Conservation (phyloP, 1,140 invertebrate species). For the Drosophila repleta region DNA sequence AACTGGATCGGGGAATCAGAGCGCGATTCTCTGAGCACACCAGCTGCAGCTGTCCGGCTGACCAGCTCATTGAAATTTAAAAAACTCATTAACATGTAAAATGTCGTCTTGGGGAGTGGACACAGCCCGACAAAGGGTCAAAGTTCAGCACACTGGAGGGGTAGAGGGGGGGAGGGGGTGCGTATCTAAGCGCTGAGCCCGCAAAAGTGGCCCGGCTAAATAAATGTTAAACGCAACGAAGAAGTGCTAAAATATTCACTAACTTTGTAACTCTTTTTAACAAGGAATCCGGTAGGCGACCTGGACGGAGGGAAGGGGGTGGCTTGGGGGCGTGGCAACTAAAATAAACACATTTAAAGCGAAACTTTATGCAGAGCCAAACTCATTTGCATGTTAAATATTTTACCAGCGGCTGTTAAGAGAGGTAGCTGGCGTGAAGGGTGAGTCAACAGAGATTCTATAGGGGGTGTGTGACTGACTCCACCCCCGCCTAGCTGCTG, state of each 20-base stretch:
- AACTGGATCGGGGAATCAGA: neutral
- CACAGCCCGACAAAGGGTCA: neutral
- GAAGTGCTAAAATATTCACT: constrained; percentile 83
- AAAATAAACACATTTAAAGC: constrained; percentile 82
- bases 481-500: constrained; percentile 25
- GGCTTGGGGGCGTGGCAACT: constrained; percentile 77
- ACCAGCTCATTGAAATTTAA: constrained; percentile 39
- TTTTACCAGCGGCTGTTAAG: constrained; percentile 58
- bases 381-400: constrained; percentile 83
- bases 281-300: constrained; percentile 43
- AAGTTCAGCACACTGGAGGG: neutral
- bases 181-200: constrained; percentile 24
- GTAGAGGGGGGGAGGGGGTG: no score
- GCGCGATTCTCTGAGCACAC: neutral
- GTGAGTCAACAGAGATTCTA: neutral
- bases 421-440: neutral
- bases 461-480: constrained; percentile 3
- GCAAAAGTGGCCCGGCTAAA: constrained; percentile 63
- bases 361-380: constrained; percentile 81
- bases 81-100: constrained; percentile 57
- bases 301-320: no score
- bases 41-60: constrained; percentile 4
- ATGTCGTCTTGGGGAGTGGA: constrained; percentile 5
- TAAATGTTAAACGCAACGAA: constrained; percentile 78
- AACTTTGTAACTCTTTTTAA: constrained; percentile 82